phyloP scores from a whole-genome alignment of 1,140 invertebrate genomes.

The Amphibalanus amphitrite region DNA sequence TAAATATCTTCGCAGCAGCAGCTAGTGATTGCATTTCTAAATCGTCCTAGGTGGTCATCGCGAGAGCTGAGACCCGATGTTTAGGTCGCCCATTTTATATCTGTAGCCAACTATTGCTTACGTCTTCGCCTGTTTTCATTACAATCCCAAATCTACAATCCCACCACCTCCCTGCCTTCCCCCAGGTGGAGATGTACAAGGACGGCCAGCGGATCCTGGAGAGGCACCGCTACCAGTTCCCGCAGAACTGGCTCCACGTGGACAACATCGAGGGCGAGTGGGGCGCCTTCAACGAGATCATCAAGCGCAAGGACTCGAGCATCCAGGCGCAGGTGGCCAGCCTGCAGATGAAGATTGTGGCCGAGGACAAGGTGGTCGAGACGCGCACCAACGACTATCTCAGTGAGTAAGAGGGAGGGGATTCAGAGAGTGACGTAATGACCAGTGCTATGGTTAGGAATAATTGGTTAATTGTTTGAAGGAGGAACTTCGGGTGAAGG shows the following conservation, averaged over 20 bases:
- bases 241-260: conserved; percentile 88
- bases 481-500: no score
- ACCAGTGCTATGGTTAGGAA: no score
- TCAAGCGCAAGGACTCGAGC: conserved; percentile 90
- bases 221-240: conserved; percentile 93
- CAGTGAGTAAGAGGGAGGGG: no score
- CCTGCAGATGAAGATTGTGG: conserved; percentile 97
- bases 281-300: conserved; percentile 98
- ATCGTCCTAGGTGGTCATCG: conserved; percentile 57
- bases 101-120: no score
- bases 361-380: conserved; percentile 96
- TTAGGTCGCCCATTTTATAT: no score
- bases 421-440: no score
- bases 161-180: no score
- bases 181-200: conserved; percentile 33
- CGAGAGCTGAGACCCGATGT: no score
- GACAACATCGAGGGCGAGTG: conserved; percentile 99
- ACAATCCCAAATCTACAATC: no score
- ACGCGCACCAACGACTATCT: conserved; percentile 81
- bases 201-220: conserved; percentile 96
- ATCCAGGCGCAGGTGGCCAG: conserved; percentile 95
- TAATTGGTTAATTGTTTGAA: no score
- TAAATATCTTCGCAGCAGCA: no score
- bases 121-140: no score
- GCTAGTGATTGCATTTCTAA: conserved; percentile 41